Evolutionary conservation across 2,797 vertebrate genomes (phyloP).

Genomic region (Capromys pilorides): DNA sequence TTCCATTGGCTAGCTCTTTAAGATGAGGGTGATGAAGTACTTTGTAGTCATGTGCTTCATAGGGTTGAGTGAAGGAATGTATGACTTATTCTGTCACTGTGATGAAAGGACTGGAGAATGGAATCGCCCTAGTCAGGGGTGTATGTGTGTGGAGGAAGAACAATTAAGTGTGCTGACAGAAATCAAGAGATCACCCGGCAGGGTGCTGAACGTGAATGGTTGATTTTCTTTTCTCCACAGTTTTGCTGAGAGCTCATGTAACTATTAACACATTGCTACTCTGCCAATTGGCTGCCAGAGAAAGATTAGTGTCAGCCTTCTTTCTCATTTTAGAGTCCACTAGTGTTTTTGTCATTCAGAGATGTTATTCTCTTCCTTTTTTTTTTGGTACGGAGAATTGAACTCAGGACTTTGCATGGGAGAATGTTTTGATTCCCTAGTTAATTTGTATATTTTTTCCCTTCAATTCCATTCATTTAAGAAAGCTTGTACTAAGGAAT

Average conservation of each 20-base stretch:
- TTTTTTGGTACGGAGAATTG: too few relatives aligned
- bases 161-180: neutral
- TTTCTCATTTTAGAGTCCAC: neutral
- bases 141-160: neutral
- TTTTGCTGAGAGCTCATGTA: neutral
- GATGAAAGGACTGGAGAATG: conserved; percentile 24
- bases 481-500: neutral
- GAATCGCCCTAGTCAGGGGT: neutral
- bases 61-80: neutral
- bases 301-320: neutral
- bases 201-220: neutral
- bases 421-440: neutral
- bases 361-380: too few relatives aligned
- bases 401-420: too few relatives aligned
- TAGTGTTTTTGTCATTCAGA: neutral
- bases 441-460: neutral
- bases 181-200: neutral
- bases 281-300: neutral
- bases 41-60: neutral
- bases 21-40: neutral
- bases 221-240: neutral
- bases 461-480: conserved; percentile 2
- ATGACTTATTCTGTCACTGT: neutral
- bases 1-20: neutral
- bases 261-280: neutral